Percentiles rank a stretch among this genome's conserved stretches.
phyloP scores from a whole-genome alignment of 2,888 invertebrate genomes.

The Sphecodes monilicornis region DNA sequence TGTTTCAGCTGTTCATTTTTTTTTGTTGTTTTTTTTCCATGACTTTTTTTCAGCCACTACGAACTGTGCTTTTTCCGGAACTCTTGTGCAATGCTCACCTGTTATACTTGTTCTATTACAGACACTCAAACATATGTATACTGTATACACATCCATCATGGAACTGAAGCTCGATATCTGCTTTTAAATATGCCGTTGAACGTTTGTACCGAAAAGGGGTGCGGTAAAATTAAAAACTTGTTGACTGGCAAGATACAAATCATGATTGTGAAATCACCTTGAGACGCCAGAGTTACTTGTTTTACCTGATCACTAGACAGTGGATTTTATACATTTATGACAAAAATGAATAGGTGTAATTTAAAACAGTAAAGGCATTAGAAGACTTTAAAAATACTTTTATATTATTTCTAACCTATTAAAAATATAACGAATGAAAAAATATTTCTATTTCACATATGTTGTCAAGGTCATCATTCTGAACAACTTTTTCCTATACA shows the following conservation, averaged over 20 bases:
- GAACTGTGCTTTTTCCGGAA: slow-evolving; percentile 54
- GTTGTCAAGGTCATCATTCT: no score
- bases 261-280: no score
- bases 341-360: no score
- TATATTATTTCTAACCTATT: no score
- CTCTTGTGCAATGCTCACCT: slow-evolving; percentile 32
- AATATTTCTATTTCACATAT: no score
- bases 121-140: slow-evolving; percentile 25
- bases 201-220: background rate
- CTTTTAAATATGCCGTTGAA: slow-evolving; percentile 65
- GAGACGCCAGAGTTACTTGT: no score
- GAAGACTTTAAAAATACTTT: no score
- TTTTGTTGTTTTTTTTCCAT: slow-evolving; percentile 6
- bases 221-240: background rate
- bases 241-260: background rate
- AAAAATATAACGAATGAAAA: no score
- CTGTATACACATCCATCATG: slow-evolving; percentile 15
- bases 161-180: slow-evolving; percentile 32
- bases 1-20: slow-evolving; percentile 10
- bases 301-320: no score
- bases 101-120: slow-evolving; percentile 29
- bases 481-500: no score
- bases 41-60: slow-evolving; percentile 30
- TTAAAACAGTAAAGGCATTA: no score
- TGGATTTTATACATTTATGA: no score